Percentiles rank a stretch among this genome's conserved stretches.
Evolutionary conservation across 2,113 vertebrate genomes (phyloP).

Genomic region (Leptosomus discolor): DNA sequence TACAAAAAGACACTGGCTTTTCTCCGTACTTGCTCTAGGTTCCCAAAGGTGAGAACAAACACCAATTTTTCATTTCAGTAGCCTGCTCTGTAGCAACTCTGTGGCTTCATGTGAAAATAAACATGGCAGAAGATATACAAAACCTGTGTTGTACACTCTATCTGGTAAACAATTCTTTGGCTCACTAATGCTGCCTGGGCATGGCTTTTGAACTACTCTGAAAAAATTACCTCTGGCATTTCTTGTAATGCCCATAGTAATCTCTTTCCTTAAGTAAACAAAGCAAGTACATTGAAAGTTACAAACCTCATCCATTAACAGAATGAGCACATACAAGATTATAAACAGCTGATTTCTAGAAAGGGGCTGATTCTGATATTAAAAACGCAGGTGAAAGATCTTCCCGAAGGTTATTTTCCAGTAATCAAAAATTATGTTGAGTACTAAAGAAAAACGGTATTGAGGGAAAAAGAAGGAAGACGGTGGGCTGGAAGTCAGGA

Average conservation of each 20-base stretch:
- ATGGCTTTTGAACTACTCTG: not conserved
- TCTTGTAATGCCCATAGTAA: not conserved
- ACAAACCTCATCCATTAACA: not conserved
- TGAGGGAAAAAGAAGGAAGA: not conserved
- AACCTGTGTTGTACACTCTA: not conserved
- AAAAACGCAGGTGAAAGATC: not conserved
- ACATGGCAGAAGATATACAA: conserved; percentile 23
- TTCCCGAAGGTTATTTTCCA: not conserved
- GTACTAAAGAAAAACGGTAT: not conserved
- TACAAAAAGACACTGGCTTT: not conserved
- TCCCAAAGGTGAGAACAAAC: not conserved
- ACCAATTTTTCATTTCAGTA: not conserved
- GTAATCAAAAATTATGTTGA: not conserved
- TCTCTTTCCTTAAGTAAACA: not conserved
- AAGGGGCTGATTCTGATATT: not conserved
- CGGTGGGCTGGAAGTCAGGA: not conserved
- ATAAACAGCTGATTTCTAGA: not conserved
- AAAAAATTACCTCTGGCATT: not conserved
- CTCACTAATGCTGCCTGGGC: not conserved
- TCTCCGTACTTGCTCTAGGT: not conserved
- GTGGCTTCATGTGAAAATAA: conserved; percentile 42
- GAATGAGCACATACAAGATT: not conserved
- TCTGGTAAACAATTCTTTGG: conserved; percentile 24
- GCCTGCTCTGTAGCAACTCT: not conserved
- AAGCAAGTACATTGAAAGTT: not conserved